phyloP scores from a whole-genome alignment of 2,113 vertebrate species.

The Protobothrops mucrosquamatus region DNA sequence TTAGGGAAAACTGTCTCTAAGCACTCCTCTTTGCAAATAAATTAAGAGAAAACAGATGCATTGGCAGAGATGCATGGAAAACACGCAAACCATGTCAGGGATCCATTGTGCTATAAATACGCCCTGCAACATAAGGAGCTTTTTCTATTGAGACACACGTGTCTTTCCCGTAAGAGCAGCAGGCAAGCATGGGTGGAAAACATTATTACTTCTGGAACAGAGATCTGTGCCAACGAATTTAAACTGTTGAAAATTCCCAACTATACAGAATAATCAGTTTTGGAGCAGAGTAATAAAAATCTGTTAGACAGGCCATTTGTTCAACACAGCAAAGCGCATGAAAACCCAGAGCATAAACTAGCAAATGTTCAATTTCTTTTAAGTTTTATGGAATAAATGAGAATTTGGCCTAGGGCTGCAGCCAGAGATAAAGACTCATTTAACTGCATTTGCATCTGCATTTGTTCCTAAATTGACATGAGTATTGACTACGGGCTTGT shows the following conservation, averaged over 20 bases:
- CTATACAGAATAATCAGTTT: background rate
- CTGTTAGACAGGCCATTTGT: background rate
- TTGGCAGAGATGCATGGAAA: constrained; percentile 20
- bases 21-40: constrained; percentile 24
- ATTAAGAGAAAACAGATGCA: constrained; percentile 36
- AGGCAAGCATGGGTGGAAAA: background rate
- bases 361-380: background rate
- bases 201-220: constrained; percentile 19
- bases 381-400: background rate
- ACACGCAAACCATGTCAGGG: background rate
- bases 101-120: constrained; percentile 41
- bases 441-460: background rate
- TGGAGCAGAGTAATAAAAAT: background rate
- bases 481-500: background rate
- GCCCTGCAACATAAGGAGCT: constrained; percentile 9
- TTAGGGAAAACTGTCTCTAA: constrained; percentile 15
- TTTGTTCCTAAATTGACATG: background rate
- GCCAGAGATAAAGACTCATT: background rate
- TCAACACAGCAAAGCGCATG: background rate
- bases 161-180: constrained; percentile 13
- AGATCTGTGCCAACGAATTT: background rate
- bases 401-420: background rate
- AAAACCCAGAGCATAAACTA: background rate
- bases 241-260: constrained; percentile 11
- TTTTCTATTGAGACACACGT: background rate